Evolutionary conservation across 2,797 vertebrate genomes (phyloP), one percentile per base, ranked within the genome.

Genomic region (Enteromius fasciolatus): DNA sequence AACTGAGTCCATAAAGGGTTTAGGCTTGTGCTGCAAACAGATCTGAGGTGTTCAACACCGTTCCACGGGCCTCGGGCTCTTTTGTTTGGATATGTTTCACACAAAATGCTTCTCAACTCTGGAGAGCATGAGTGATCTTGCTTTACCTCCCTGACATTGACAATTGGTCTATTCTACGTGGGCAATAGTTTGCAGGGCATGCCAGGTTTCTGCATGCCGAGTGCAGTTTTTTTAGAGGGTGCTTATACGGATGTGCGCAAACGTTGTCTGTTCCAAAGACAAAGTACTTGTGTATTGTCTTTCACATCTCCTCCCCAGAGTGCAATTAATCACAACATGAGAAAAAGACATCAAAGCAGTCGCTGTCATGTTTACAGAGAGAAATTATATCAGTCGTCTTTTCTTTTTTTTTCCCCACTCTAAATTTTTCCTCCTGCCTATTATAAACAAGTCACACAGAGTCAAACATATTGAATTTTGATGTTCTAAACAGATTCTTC

Each of bases 1-100:
- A 78, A 80, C 83, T 36, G 74, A 85, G 70, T 86, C 90, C 33
- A 87, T 86, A 82, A 74, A 85, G 78, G 82, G 87, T 88, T 87
- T 88, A 85, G 83, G 77, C 57, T 75, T 81, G 63, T 25, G 68
- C 68, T 78, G 82, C 80, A 80, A 77, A 72, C 82, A 80, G 20
- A 61, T 79, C 87, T 86, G 79, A 83, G 66, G 85, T 78, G 84
- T 82, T 82, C 83, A 59, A 76, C 76, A 48, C 52, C 76, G 74
- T 76, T 83, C 79, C 63, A 41, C 69, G 0, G 74, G 83, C 87
- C 57, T 50, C 59, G 67, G 86, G 78, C 66, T 6, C 23, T 59
- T 83, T 85, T 84, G 86, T 88, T 86, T 72, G 85, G 82, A 86
- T 67, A 76, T 74, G 48, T 85, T 81, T 79, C 74, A 64, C n/a